Evolutionary conservation across 2,113 vertebrate genomes (phyloP).

Genomic region (Gopherus flavomarginatus): DNA sequence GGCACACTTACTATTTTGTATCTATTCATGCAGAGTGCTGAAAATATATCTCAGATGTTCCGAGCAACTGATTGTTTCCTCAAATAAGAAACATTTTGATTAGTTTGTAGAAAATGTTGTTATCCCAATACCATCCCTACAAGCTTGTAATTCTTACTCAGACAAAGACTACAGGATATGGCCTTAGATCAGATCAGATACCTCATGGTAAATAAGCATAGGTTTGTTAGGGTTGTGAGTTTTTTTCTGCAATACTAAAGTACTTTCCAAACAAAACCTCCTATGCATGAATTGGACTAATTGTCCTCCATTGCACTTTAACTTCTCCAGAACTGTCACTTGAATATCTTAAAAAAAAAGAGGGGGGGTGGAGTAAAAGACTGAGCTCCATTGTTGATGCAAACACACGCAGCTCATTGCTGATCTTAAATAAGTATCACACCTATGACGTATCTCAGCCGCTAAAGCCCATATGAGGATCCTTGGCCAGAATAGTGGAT

Average conservation of each 20-base stretch:
- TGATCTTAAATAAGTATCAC: neutral
- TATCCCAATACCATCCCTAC: accelerated
- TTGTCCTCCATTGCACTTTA: neutral
- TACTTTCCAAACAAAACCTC: neutral
- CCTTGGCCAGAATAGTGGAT: neutral
- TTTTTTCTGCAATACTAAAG: neutral
- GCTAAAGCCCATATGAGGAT: neutral
- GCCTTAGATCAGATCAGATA: neutral
- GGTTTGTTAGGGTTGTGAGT: neutral
- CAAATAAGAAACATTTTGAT: neutral
- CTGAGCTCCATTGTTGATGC: neutral
- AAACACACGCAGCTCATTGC: neutral
- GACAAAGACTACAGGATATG: neutral
- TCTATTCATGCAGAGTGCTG: neutral
- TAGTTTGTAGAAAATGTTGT: neutral
- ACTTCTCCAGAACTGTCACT: neutral
- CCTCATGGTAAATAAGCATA: neutral
- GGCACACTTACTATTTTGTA: neutral
- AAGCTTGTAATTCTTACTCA: accelerated
- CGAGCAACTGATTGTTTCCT: neutral
- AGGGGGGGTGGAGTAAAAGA: neutral
- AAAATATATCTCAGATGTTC: neutral
- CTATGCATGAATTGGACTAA: neutral
- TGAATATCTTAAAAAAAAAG: neutral
- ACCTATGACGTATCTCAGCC: neutral